phyloP scores from a whole-genome alignment of 2,113 vertebrate genomes.

The Tympanuchus pallidicinctus region DNA sequence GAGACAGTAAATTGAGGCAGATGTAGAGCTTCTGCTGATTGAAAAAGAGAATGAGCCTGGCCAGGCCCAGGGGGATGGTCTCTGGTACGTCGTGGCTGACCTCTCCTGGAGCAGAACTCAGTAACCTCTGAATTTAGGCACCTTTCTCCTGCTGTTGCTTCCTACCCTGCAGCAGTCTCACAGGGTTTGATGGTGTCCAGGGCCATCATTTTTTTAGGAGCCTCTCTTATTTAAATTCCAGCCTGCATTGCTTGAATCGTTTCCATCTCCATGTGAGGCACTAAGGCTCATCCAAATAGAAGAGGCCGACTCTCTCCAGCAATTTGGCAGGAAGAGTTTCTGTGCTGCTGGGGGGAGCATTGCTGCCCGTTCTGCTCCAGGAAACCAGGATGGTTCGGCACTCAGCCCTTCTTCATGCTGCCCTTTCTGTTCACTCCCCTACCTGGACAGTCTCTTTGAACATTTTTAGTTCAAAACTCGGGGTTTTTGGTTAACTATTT shows the following conservation, averaged over 20 bases:
- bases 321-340: neutral
- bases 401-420: neutral
- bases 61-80: neutral
- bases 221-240: conserved; percentile 55
- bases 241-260: neutral
- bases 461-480: neutral
- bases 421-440: neutral
- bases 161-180: neutral
- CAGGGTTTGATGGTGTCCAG: neutral
- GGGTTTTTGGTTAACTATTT: neutral
- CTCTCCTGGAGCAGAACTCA: conserved; percentile 5
- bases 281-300: conserved; percentile 12
- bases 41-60: neutral
- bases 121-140: neutral
- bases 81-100: neutral
- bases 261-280: conserved; percentile 60
- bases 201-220: conserved; percentile 31
- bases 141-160: conserved; percentile 3
- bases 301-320: neutral
- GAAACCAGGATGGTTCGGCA: neutral
- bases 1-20: neutral
- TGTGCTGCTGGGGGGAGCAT: neutral
- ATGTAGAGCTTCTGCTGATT: neutral
- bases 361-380: neutral
- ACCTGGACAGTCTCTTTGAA: neutral